Evolutionary conservation across 2,888 invertebrate species (phyloP), one percentile per base, ranked within the genome.

Genomic region (Unio pictorum): DNA sequence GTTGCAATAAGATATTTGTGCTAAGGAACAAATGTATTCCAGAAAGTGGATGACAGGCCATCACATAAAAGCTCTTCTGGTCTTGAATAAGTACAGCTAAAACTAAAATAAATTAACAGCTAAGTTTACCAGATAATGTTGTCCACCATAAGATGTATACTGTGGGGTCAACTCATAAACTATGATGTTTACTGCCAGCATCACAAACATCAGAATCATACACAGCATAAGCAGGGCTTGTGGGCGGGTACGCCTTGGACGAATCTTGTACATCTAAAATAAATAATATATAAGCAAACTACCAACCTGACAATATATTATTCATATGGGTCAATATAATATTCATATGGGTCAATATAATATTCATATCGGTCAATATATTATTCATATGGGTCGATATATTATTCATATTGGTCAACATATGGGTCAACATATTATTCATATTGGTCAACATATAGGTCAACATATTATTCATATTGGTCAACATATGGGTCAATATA

Each of bases 71-170:
- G 58, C 57, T 55, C 34, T 45, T 62, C 17, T 57, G 58, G 45
- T 56, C 57, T 63, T 63, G 1, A 17, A 20, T 20, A 3, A 55
- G 34, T 34, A 58, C n/a, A 58, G 18, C 11, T 34, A 23, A 64
- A 30, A 26, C 8, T 54, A 55, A 30, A 34, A 56, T 55, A 15
- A 3, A 57, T 17, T 28, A 45, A 55, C 55, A 55, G 15, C 15
- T 28, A 17, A 28, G 74, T 78, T 72, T 77, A 84, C 83, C 75
- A 74, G 62, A 71, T 86, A 91, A 71, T 88, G 85, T 80, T 91
- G 90, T 75, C 88, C 89, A 23, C 91, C 91, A 80, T 85, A 91
- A 45, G 88, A 89, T 6, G 89, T 86, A 77, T 91, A 91, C 74
- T 90, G 89, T 8, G 91, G 91, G 23, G 89, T 87, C 34, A 91